A percentile compares a stretch with the other conserved stretches of the same genome.
These are phyloP conservation scores for Melanotaenia parkinsoni DNA, from an alignment of 2,797 vertebrate genomes.

Conservation along the genomic window DNA sequence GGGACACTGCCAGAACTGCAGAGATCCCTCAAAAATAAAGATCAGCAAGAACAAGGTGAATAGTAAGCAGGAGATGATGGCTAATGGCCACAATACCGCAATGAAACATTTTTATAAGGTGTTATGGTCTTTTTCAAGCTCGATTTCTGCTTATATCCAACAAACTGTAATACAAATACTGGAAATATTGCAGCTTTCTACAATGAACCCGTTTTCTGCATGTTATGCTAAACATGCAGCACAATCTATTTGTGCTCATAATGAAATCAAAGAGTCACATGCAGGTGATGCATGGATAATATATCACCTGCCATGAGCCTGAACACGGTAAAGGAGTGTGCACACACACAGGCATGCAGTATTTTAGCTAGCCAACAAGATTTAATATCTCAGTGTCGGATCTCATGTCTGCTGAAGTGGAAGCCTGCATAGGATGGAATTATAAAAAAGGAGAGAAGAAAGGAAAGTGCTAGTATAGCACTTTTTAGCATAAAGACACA, in stretches of 20 bases:
- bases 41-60: slow-evolving; percentile 1
- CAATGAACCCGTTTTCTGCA: slow-evolving; percentile 26
- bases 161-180: neutral
- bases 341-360: neutral
- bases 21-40: neutral
- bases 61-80: neutral
- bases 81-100: neutral
- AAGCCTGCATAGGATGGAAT: slow-evolving; percentile 59
- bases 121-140: neutral
- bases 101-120: neutral
- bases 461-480: slow-evolving; percentile 56
- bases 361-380: slow-evolving; percentile 45
- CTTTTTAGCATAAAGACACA: slow-evolving; percentile 32
- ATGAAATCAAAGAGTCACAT: slow-evolving; percentile 66
- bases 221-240: slow-evolving; percentile 17
- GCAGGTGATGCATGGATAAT: slow-evolving; percentile 59
- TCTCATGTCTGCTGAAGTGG: slow-evolving; percentile 48
- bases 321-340: neutral
- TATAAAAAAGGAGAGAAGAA: slow-evolving; percentile 45
- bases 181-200: slow-evolving; percentile 14
- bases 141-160: neutral
- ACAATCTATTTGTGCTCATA: slow-evolving; percentile 56
- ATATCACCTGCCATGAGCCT: slow-evolving; percentile 35
- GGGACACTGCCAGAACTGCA: neutral
- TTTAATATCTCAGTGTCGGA: slow-evolving; percentile 45